Evolutionary conservation across 2,888 invertebrate genomes (phyloP).

Genomic region (Diarsia mendica): DNA sequence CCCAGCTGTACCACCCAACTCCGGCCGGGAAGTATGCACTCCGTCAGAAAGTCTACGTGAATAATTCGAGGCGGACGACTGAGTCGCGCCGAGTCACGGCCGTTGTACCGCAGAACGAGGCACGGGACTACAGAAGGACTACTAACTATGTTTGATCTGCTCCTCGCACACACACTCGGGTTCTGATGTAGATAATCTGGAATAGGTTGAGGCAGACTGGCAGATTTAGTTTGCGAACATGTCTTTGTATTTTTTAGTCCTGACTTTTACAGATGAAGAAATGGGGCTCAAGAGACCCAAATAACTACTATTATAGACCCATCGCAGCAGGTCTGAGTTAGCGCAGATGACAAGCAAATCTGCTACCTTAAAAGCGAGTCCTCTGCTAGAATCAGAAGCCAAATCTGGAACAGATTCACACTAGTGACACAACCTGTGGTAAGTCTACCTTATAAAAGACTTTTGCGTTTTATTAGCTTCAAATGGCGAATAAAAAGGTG

Average conservation of each 20-base stretch:
- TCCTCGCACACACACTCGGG: background rate
- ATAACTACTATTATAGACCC: background rate
- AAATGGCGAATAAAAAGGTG: background rate
- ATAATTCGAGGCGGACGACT: constrained; percentile 75
- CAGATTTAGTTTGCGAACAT: background rate
- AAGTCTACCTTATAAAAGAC: background rate
- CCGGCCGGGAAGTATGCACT: constrained; percentile 71
- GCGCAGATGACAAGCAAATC: background rate
- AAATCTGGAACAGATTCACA: background rate
- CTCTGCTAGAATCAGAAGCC: background rate
- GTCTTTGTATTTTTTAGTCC: background rate
- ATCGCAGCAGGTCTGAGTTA: background rate
- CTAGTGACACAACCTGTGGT: no score
- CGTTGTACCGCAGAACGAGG: constrained; percentile 28
- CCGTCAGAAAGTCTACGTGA: constrained; percentile 78
- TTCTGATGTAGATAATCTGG: background rate
- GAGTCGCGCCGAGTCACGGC: constrained; percentile 55
- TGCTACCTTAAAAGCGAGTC: background rate
- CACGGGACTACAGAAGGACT: constrained; percentile 44
- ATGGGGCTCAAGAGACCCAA: background rate
- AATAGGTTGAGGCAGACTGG: background rate
- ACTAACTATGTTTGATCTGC: constrained; percentile 3
- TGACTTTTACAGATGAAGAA: background rate
- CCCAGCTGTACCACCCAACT: constrained; percentile 59
- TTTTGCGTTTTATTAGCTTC: background rate